Evolutionary conservation across 2,888 invertebrate genomes (phyloP), one percentile per base, ranked within the genome.

Genomic region (Drosophila niveifrons): DNA sequence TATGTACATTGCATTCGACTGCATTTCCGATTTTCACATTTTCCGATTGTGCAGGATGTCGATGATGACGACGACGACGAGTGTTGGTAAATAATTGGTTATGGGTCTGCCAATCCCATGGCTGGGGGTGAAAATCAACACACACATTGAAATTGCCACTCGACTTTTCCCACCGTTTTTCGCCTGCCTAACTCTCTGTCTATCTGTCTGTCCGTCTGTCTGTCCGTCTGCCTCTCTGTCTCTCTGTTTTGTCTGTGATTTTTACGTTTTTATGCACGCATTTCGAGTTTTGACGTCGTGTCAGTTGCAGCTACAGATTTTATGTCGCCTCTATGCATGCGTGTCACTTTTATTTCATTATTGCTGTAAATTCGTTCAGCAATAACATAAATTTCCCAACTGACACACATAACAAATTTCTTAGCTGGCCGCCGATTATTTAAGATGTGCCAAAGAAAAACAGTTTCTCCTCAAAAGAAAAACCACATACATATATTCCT

Each of bases 21-120:
- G 82, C 84, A 75, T 81, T 75, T 82, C 87, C 81, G 84, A 80
- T 83, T 76, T 62, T 47, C 62, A 17, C 59, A 66, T 59, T 65
- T 62, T 43, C 51, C 67, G 55, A 73, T 65, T 72, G 58, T 77
- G 58, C 74, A 47, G 53, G 39, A 13, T 6, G n/a, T 13, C 11
- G 39, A 72, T 31, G 44, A 31, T 34, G 7, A 39, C 7, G 39
- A 7, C 13, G 39, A 13, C 11, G 39, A 47, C 63, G 82, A 82
- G 82, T 81, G 82, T 82, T 78, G 88, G 88, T 70, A 73, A 82
- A 88, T 88, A 82, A 83, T 83, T 88, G 82, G 87, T 82, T 84
- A 82, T 72, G 87, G 87, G 47, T 72, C 66, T 57, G 63, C 51
- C 52, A 53, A 61, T 43, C 29, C 67, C 28, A 44, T 47, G 61